Evolutionary conservation across 2,113 vertebrate genomes (phyloP).

Genomic region (Rostratula benghalensis): DNA sequence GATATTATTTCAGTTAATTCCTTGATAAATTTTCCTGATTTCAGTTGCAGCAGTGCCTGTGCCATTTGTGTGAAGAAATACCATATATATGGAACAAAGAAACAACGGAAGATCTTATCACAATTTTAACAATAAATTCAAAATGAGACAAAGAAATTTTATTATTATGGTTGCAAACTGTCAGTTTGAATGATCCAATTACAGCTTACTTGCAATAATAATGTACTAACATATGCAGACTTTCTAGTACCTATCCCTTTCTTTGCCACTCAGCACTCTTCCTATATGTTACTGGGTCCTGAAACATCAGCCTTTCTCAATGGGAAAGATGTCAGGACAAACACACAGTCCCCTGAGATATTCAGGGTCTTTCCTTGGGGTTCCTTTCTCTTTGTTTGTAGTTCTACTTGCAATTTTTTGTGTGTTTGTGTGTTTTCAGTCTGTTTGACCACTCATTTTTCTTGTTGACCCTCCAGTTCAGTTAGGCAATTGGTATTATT

Average conservation of each 20-base stretch:
- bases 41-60: background rate
- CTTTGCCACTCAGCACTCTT: background rate
- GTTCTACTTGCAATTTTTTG: background rate
- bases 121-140: background rate
- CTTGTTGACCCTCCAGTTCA: background rate
- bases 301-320: background rate
- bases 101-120: background rate
- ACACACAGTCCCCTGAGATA: background rate
- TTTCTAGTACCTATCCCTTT: background rate
- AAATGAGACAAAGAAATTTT: background rate
- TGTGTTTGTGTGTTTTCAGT: background rate
- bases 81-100: background rate
- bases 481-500: background rate
- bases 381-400: background rate
- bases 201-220: background rate
- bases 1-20: background rate
- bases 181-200: background rate
- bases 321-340: background rate
- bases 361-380: background rate
- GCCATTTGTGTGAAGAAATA: background rate
- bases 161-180: background rate
- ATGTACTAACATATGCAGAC: background rate
- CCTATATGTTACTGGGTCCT: background rate
- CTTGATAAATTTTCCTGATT: background rate
- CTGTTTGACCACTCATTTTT: background rate